Base-by-base conservation (phyloP, 2,113 vertebrate genomes). In the Trochalopteron elliotii region DNA sequence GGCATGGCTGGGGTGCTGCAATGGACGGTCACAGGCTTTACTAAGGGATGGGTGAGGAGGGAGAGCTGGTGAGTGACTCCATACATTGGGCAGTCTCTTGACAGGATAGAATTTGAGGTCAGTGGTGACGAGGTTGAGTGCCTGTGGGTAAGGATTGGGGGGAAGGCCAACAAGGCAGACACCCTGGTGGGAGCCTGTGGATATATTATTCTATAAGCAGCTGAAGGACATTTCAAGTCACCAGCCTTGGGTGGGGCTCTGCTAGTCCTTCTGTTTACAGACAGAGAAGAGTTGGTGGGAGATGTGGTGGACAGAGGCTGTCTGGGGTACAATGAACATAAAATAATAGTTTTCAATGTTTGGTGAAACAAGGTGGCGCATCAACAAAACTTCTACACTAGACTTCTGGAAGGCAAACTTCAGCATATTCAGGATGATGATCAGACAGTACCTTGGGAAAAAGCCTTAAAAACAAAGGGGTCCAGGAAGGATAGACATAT, bases 231-330 rank as follows among this genome's bases (percentile, higher is more conserved):
- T 52, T 76, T 37, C 31, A 31, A 44, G 21, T 50, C 14, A 22
- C 25, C 53, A 76, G 9, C 17, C 17, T 21, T 3, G 2, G 5
- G 13, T 35, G 31, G 25, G 37, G 9, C 21, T 59, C 17, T 0
- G 0, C 9, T 27, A 35, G 17, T 11, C 44, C 52, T 75, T n/a
- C 35, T 44, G 20, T 42, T 67, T 59, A 11, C 2, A 5, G 53
- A 49, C 9, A 31, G 31, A 42, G 61, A 76, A 27, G 6, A 5
- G 5, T 5, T 31, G 25, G 17, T 67, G 25, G 71, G 13, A 35
- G 71, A 21, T 18, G 21, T 37, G 17, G 52, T 31, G 21, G 13
- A 27, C 3, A 9, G 53, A 59, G 21, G 31, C 44, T 0, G 0
- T 17, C 31, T 44, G 14, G 53, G 71, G 14, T 37, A 27, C 21